A percentile compares a stretch with the other conserved stretches of the same genome.
These are phyloP conservation scores for Lepidonotus clava DNA, from an alignment of 2,888 invertebrate species.

Conservation along the genomic window DNA sequence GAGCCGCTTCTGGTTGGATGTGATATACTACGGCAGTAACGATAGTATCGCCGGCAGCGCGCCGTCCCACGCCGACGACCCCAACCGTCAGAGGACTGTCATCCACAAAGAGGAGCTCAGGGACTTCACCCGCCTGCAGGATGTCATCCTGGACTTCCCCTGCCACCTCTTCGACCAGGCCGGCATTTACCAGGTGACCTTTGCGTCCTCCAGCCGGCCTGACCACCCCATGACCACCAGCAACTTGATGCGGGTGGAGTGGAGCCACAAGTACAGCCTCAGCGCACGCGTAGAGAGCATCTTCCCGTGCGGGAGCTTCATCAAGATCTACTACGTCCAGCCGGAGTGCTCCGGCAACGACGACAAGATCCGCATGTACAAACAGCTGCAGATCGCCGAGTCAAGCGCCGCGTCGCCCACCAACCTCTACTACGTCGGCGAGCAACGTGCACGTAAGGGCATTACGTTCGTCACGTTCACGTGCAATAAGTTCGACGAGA, in stretches of 20 bases:
- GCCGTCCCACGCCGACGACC: not conserved
- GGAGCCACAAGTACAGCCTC: conserved; percentile 70
- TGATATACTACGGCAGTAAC: conserved; percentile 59
- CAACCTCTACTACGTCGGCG: conserved; percentile 46
- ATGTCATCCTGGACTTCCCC: conserved; percentile 61
- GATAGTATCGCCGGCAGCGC: not conserved
- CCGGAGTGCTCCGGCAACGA: conserved; percentile 71
- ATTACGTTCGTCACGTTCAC: conserved; percentile 60
- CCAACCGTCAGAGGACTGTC: not conserved
- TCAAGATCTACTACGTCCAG: conserved; percentile 68
- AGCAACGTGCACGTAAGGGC: conserved; percentile 33
- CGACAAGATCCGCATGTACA: conserved; percentile 73
- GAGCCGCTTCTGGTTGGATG: conserved; percentile 61
- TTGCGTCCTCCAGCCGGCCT: conserved; percentile 68
- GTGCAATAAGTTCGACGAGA: conserved; percentile 70
- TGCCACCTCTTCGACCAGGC: conserved; percentile 72
- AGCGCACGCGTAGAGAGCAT: conserved; percentile 66
- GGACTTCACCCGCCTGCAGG: conserved; percentile 13
- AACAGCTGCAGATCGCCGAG: conserved; percentile 49
- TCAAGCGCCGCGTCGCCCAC: conserved; percentile 53
- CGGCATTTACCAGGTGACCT: conserved; percentile 71
- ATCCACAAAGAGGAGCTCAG: conserved; percentile 27
- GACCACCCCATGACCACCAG: conserved; percentile 67
- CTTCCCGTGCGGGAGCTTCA: conserved; percentile 70
- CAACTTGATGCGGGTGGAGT: conserved; percentile 69